Conservation (phyloP, 2,888 invertebrate species). For the Pomacea canaliculata region DNA sequence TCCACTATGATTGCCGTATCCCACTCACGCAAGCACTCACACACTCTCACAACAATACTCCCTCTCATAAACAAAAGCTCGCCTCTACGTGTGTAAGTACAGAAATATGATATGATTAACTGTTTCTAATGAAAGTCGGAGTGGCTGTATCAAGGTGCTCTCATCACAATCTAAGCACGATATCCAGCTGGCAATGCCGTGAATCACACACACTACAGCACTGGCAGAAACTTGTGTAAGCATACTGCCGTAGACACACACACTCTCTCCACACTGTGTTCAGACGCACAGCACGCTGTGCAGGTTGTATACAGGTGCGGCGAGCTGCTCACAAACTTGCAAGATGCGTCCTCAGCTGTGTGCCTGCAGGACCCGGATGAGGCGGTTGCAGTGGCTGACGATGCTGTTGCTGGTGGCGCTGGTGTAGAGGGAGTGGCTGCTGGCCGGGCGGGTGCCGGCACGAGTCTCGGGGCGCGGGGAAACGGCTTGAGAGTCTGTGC, state of each 20-base stretch:
- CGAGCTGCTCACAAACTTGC: neutral
- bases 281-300: neutral
- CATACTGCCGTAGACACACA: conserved; percentile 1
- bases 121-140: no score
- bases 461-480: conserved; percentile 45
- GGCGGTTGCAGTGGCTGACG: conserved; percentile 59
- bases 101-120: no score
- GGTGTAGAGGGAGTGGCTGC: conserved; percentile 48
- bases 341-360: neutral
- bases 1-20: no score
- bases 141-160: no score
- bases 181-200: no score
- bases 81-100: no score
- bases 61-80: no score
- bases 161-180: no score
- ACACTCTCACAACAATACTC: no score
- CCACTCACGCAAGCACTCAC: no score
- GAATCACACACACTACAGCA: no score
- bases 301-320: neutral
- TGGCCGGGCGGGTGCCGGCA: conserved; percentile 45
- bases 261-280: neutral
- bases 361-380: conserved; percentile 52
- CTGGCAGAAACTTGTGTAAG: neutral
- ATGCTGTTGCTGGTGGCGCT: conserved; percentile 50
- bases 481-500: conserved; percentile 42